A percentile compares a stretch with the other conserved stretches of the same genome.
Evolutionary conservation across 2,888 invertebrate genomes (phyloP).

Genomic region (Campoplex nolae): DNA sequence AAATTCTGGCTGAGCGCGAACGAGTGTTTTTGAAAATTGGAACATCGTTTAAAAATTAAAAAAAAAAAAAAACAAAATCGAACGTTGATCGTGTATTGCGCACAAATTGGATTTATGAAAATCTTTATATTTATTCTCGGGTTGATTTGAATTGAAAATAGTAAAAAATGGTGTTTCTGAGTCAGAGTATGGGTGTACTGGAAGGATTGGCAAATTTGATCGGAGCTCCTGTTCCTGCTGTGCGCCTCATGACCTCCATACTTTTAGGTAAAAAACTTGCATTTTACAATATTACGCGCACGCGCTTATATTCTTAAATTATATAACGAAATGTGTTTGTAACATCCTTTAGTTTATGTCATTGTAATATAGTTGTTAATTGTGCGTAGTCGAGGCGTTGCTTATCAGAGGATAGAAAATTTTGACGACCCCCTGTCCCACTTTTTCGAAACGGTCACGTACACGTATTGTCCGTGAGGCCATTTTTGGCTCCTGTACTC

Average conservation of each 20-base stretch:
- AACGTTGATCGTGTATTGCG: neutral
- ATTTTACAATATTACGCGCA: neutral
- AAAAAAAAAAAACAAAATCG: neutral
- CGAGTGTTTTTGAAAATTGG: constrained; percentile 8
- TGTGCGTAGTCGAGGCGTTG: neutral
- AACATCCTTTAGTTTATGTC: neutral
- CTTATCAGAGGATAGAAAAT: neutral
- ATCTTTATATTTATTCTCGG: neutral
- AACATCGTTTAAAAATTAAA: neutral
- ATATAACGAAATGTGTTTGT: neutral
- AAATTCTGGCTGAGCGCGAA: neutral
- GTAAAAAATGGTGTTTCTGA: constrained; percentile 25
- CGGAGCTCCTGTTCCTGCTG: constrained; percentile 88
- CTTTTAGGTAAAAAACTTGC: constrained; percentile 85
- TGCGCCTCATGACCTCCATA: constrained; percentile 88
- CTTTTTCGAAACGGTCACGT: neutral
- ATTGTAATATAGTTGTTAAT: neutral
- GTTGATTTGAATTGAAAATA: neutral
- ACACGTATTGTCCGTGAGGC: neutral
- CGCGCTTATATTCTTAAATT: constrained; percentile 12
- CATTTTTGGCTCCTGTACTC: neutral
- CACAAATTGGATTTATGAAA: neutral
- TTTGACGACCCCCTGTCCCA: neutral
- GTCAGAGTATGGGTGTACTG: constrained; percentile 61
- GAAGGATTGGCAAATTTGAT: constrained; percentile 84